Evolutionary conservation across 2,113 vertebrate genomes (phyloP).

Genomic region (Syrmaticus mikado): DNA sequence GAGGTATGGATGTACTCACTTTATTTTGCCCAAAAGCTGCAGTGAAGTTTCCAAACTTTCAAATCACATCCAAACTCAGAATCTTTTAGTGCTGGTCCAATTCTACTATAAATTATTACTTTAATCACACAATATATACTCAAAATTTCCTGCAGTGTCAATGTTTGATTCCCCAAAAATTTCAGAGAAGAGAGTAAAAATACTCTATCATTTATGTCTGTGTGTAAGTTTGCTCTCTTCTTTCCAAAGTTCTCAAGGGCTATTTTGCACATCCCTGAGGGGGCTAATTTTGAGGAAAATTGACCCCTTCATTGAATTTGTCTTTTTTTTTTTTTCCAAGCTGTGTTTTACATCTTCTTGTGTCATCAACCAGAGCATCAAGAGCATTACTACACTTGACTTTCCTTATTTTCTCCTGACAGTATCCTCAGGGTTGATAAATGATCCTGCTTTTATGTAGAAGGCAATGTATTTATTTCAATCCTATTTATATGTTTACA

Average conservation of each 20-base stretch:
- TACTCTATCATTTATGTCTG: background rate
- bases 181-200: background rate
- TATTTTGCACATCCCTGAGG: background rate
- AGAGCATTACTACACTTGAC: constrained; percentile 51
- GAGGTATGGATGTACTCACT: accelerated
- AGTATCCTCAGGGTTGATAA: constrained; percentile 74
- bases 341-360: constrained; percentile 60
- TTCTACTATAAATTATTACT: background rate
- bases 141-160: constrained; percentile 25
- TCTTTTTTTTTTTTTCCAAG: background rate
- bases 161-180: constrained; percentile 8
- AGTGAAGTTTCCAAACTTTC: background rate
- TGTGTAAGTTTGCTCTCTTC: background rate
- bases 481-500: constrained; percentile 60
- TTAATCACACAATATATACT: background rate
- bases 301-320: background rate
- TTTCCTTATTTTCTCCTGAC: constrained; percentile 74
- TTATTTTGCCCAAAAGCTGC: background rate
- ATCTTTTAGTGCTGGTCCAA: background rate
- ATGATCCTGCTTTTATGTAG: constrained; percentile 47
- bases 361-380: constrained; percentile 62
- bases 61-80: background rate
- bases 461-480: constrained; percentile 69
- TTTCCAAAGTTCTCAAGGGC: constrained; percentile 4
- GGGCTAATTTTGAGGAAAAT: background rate